Evolutionary conservation across 37 sponge, comb jelly and placozoan species (phyloP).

Genomic region (Theonella swinhoei): DNA sequence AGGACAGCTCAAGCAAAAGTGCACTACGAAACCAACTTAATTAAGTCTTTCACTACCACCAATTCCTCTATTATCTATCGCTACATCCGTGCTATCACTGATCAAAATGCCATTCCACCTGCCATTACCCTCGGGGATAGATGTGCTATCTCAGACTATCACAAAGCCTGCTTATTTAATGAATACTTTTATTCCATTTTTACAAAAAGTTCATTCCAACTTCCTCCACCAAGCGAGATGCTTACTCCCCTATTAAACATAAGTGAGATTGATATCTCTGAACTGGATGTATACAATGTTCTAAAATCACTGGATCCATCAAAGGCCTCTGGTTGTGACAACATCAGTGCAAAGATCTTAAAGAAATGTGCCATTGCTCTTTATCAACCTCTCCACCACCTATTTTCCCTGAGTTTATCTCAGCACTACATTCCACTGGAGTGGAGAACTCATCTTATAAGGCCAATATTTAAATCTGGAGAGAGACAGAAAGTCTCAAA

Average conservation of each 20-base stretch:
- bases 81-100: background rate
- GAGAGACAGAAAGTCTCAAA: too few relatives aligned
- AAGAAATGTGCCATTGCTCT: too few relatives aligned
- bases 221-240: background rate
- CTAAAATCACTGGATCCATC: conserved; percentile 21
- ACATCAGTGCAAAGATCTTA: too few relatives aligned
- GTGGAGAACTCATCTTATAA: conserved; percentile 26
- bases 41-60: background rate
- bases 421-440: too few relatives aligned
- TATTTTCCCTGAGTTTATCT: too few relatives aligned
- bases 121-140: background rate
- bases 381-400: too few relatives aligned
- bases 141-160: background rate
- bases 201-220: background rate
- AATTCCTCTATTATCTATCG: background rate
- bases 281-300: background rate
- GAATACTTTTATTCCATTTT: background rate
- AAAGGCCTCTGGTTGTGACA: background rate
- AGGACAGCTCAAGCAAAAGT: background rate
- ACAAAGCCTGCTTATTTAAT: background rate
- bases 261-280: background rate
- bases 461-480: conserved; percentile 8
- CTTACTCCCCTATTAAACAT: background rate
- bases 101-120: background rate
- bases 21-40: background rate